These are phyloP conservation scores for Podarcis cretensis DNA, from an alignment of 2,113 vertebrate species.

Conservation along the genomic window DNA sequence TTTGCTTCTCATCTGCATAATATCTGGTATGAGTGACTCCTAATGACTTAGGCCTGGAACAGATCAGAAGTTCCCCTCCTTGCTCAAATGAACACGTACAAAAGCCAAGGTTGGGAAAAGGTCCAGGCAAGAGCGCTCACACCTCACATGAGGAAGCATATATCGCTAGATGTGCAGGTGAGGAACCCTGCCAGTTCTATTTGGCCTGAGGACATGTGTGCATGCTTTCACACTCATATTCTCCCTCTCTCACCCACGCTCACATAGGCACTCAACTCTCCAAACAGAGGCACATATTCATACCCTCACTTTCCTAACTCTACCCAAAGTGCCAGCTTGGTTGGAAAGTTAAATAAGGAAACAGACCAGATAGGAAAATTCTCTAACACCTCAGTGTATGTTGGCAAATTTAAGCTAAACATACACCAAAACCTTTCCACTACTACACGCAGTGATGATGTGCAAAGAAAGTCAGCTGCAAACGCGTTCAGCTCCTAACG, in stretches of 20 bases:
- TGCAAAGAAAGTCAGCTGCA: neutral
- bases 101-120: neutral
- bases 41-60: neutral
- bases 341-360: slow-evolving; percentile 24
- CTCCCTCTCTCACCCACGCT: neutral
- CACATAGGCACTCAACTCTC: neutral
- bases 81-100: neutral
- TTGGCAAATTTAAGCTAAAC: neutral
- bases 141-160: neutral
- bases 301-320: neutral
- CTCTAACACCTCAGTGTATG: neutral
- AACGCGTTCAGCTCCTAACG: neutral
- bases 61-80: neutral
- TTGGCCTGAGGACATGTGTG: neutral
- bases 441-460: neutral
- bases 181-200: neutral
- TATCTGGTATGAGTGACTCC: neutral
- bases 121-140: neutral
- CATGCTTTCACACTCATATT: neutral
- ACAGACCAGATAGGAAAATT: neutral
- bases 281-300: slow-evolving; percentile 10
- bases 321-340: neutral
- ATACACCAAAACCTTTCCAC: neutral
- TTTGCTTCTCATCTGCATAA: neutral
- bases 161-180: neutral